A percentile compares a stretch with the other conserved stretches of the same genome.
phyloP scores from a whole-genome alignment of 2,797 vertebrate genomes.

The Melanotaenia maccullochi region DNA sequence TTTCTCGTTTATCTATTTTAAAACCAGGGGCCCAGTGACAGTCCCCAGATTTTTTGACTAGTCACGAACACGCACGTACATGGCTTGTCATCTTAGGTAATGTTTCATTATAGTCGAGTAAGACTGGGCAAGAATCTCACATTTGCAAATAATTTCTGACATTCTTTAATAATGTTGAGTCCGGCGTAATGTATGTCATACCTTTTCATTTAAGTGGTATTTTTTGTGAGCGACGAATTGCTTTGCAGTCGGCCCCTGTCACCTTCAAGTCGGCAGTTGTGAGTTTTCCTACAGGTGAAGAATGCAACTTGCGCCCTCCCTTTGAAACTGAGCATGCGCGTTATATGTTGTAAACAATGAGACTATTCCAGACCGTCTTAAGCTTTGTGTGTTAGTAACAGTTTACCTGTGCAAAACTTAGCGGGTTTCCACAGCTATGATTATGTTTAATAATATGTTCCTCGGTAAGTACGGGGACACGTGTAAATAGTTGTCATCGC shows the following conservation, averaged over 20 bases:
- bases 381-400: constrained; percentile 81
- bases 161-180: neutral
- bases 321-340: constrained; percentile 79
- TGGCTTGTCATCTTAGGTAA: neutral
- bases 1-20: neutral
- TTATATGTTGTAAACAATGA: constrained; percentile 85
- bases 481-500: constrained; percentile 54
- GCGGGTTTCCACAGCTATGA: constrained; percentile 30
- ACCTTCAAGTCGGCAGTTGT: neutral
- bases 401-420: constrained; percentile 65
- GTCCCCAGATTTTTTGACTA: neutral
- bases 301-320: constrained; percentile 72
- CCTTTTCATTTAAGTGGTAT: neutral
- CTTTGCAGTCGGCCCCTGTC: neutral
- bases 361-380: constrained; percentile 79
- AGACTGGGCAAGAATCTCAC: neutral
- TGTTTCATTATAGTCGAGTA: neutral
- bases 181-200: neutral
- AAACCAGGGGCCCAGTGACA: neutral
- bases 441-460: constrained; percentile 59
- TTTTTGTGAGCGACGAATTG: neutral
- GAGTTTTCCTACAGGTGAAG: constrained; percentile 47
- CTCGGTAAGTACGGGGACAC: constrained; percentile 75
- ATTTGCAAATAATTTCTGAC: neutral
- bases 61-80: neutral